Evolutionary conservation across 92 coral and sea anemone species (phyloP).

Genomic region (Epizoanthus rinbou): DNA sequence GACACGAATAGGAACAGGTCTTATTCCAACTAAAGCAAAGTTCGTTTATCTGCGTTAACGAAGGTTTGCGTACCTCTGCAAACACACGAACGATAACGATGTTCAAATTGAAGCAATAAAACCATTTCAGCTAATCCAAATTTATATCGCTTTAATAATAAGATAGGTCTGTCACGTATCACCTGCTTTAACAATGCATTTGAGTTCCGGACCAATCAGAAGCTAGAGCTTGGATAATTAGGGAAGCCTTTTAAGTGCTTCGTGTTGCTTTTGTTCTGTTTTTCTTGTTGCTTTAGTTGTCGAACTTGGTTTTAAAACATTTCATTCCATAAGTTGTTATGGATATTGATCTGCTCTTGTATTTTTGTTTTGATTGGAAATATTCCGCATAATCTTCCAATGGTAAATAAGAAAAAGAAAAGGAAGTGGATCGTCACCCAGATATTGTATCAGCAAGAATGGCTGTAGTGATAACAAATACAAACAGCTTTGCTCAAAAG

Average conservation of each 20-base stretch:
- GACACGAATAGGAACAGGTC: conserved; percentile 35
- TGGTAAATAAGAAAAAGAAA: conserved; percentile 34
- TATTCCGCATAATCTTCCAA: conserved; percentile 43
- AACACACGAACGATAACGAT: conserved; percentile 68
- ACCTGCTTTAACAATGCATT: conserved; percentile 77
- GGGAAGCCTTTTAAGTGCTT: conserved; percentile 59
- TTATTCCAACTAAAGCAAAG: conserved; percentile 41
- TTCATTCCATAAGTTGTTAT: conserved; percentile 30
- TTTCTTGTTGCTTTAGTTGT: conserved; percentile 13
- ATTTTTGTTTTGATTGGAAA: conserved; percentile 39
- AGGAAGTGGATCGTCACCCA: conserved; percentile 23
- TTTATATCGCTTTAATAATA: conserved; percentile 50
- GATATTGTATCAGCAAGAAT: conserved; percentile 44
- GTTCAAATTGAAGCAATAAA: conserved; percentile 52
- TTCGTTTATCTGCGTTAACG: conserved; percentile 58
- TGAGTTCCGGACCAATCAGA: conserved; percentile 60
- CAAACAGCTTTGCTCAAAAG: conserved; percentile 40
- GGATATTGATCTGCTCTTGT: conserved; percentile 33
- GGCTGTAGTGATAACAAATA: conserved; percentile 40
- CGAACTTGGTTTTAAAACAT: not conserved
- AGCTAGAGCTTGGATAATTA: conserved; percentile 55
- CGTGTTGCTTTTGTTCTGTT: conserved; percentile 44
- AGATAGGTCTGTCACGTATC: conserved; percentile 83
- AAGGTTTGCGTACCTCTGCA: conserved; percentile 66
- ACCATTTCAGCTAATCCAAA: conserved; percentile 60